Conservation (phyloP, 2,888 invertebrate genomes). For the Napeogenes sylphis region DNA sequence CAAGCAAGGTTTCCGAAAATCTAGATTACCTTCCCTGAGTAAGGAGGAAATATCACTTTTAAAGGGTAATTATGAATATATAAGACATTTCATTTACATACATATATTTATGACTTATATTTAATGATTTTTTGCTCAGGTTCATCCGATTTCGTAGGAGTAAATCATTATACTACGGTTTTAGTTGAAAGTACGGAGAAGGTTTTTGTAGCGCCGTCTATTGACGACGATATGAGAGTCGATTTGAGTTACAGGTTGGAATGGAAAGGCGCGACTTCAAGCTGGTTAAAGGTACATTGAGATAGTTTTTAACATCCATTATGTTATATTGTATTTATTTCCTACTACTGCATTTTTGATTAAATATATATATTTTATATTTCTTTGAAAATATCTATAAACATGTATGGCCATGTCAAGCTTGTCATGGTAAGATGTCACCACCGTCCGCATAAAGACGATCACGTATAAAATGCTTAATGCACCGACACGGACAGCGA, state of each 20-base stretch:
- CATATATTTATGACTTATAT: too few relatives aligned
- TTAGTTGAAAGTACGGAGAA: constrained; percentile 37
- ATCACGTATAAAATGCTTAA: too few relatives aligned
- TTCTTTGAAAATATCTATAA: too few relatives aligned
- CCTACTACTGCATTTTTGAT: too few relatives aligned
- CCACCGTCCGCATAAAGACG: too few relatives aligned
- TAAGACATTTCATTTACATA: neutral
- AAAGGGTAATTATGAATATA: constrained; percentile 44
- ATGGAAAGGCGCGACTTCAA: constrained; percentile 48
- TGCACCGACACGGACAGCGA: too few relatives aligned
- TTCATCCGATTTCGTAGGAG: constrained; percentile 64
- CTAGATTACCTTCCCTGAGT: constrained; percentile 48
- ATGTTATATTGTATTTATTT: too few relatives aligned
- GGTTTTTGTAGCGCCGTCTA: constrained; percentile 35
- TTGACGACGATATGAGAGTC: constrained; percentile 44
- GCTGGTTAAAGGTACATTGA: constrained; percentile 54
- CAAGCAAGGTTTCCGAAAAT: constrained; percentile 52
- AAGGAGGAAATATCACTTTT: constrained; percentile 49
- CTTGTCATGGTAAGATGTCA: too few relatives aligned
- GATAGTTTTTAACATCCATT: too few relatives aligned
- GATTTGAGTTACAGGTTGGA: constrained; percentile 39
- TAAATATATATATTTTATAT: too few relatives aligned
- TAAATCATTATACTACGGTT: constrained; percentile 64
- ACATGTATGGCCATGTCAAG: too few relatives aligned
- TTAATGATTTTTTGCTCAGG: constrained; percentile 37